Conservation (phyloP, 2,797 vertebrate genomes). For the Moxostoma hubbsi region DNA sequence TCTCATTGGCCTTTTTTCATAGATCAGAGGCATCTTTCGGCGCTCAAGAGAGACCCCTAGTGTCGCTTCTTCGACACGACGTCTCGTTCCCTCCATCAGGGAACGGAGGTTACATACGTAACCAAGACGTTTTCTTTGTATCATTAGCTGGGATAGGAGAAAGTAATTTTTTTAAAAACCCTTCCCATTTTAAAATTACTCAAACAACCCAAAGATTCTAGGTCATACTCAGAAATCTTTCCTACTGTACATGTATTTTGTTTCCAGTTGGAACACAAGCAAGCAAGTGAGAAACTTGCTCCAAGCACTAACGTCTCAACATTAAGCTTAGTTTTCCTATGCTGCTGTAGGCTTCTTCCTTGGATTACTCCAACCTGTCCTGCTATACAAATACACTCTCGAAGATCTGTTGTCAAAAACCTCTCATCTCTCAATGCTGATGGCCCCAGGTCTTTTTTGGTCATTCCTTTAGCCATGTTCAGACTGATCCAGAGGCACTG, state of each 20-base stretch:
- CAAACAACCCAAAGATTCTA: neutral
- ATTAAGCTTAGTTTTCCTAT: neutral
- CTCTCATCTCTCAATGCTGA: neutral
- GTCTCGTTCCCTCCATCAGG: no score
- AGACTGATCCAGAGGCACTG: conserved; percentile 7
- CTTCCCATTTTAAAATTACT: neutral
- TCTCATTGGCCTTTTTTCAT: no score
- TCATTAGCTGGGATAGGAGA: no score
- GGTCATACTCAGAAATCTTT: neutral
- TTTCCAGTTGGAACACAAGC: neutral
- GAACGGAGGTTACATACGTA: no score
- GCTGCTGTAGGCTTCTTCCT: neutral
- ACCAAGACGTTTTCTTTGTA: no score
- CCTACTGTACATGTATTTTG: neutral
- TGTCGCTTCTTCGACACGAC: no score
- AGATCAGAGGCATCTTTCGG: no score
- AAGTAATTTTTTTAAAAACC: no score
- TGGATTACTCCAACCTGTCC: neutral
- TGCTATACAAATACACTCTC: neutral
- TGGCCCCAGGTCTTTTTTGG: neutral
- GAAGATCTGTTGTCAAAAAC: neutral
- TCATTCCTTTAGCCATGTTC: neutral
- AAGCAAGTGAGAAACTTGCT: neutral
- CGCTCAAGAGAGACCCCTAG: no score
- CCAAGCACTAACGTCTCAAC: neutral